Evolutionary conservation across 1,140 invertebrate genomes (phyloP), one percentile per base, ranked within the genome.

Genomic region (Orchesella cincta): DNA sequence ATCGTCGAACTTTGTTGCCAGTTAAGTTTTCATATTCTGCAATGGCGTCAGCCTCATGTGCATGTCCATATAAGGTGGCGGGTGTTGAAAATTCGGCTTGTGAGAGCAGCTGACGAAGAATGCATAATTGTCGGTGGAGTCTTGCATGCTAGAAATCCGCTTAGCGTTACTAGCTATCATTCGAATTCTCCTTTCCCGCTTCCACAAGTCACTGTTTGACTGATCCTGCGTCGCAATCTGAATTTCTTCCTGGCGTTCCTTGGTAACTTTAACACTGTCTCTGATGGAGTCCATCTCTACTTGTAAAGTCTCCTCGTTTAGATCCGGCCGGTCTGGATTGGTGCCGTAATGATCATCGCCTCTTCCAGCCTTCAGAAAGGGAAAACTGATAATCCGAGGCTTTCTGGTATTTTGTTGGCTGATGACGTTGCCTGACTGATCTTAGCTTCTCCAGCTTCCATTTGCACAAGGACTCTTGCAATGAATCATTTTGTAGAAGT

Each of bases 111-210:
- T 71, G 2, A 3, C 57, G 16, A 14, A 33, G 20, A 20, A 36
- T 46, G 39, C n/a, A n/a, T n/a, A n/a, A n/a, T 73, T 77, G 34
- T 73, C 51, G 3, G 76, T 77, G 1, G 29, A 28, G 29, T 74
- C 72, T 36, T 71, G 23, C 1, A 77, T 1, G 1, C 1, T 39
- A 29, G 31, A 64, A 46, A 77, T 77, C 74, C 2, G 12, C 2
- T 54, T 52, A 5, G 74, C 78, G 16, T 73, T 62, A 18, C 35
- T 57, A 12, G 78, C 78, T 35, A 75, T 79, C 1, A 79, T 76
- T 39, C 78, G 23, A 29, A 54, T 26, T 20, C 29, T 46, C n/a
- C 78, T 3, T 1, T 76, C 18, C 14, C 31, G 3, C 1, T 28
- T 16, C 74, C 73, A 79, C 33, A 31, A 8, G 0, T 76, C 64